Conservation (phyloP, 2,797 vertebrate genomes). For the Lagocephalus sceleratus region DNA sequence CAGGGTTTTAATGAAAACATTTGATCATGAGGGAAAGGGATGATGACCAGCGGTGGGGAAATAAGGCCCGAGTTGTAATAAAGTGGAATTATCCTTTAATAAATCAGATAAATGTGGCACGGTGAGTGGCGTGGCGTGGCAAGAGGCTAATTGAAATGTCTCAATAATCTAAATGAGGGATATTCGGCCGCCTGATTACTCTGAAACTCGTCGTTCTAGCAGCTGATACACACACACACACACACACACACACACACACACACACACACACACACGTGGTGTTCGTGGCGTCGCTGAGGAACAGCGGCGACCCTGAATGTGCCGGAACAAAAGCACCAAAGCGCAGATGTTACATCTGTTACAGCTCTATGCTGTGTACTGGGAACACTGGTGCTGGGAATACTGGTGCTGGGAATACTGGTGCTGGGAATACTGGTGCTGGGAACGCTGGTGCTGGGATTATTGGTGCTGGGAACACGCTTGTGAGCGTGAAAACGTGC, state of each 20-base stretch:
- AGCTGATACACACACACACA: constrained; percentile 2
- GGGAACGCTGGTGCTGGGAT: too few species aligned
- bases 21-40: neutral
- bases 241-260: neutral
- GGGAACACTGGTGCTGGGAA: too few species aligned
- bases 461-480: too few species aligned
- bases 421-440: too few species aligned
- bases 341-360: constrained; percentile 41
- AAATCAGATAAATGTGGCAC: neutral
- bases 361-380: constrained; percentile 8
- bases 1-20: neutral
- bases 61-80: constrained; percentile 3
- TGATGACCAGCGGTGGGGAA: neutral
- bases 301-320: neutral
- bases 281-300: neutral
- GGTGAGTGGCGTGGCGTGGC: neutral
- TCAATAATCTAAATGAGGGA: constrained; percentile 23
- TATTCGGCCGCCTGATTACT: constrained; percentile 15
- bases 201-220: constrained; percentile 6
- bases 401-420: too few species aligned
- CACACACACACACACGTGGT: constrained; percentile 1
- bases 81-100: constrained; percentile 9
- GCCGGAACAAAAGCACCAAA: constrained; percentile 18
- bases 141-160: constrained; percentile 26
- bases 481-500: too few species aligned